Evolutionary conservation across 2,113 vertebrate genomes (phyloP).

Genomic region (Columba janthina): DNA sequence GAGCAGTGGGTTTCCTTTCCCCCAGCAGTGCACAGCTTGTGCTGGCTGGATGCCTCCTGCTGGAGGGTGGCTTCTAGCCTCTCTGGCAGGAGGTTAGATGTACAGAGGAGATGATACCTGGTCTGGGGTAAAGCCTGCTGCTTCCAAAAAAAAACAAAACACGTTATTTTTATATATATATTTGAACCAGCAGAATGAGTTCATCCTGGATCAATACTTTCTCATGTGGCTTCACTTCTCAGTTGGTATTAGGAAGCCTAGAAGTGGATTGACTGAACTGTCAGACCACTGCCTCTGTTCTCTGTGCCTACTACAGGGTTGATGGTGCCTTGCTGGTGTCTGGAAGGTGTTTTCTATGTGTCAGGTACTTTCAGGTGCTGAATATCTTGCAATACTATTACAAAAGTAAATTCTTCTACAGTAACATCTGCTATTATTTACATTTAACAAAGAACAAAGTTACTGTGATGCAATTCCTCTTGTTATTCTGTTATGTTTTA

Average conservation of each 20-base stretch:
- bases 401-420: background rate
- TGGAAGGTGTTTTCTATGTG: background rate
- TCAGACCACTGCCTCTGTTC: background rate
- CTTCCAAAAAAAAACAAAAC: background rate
- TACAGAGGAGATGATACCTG: background rate
- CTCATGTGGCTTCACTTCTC: background rate
- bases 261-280: background rate
- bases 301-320: fast-evolving
- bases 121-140: background rate
- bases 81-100: background rate
- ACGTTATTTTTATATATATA: no score
- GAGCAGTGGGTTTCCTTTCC: background rate
- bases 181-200: background rate
- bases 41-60: background rate
- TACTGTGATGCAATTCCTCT: background rate
- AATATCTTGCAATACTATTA: background rate
- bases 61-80: background rate
- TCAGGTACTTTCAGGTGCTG: background rate
- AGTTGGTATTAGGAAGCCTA: background rate
- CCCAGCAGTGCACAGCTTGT: background rate
- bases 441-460: background rate
- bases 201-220: background rate
- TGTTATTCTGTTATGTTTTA: background rate
- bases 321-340: background rate
- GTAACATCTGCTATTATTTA: background rate